Evolutionary conservation across 2,113 vertebrate genomes (phyloP).

Genomic region (Callaeas wilsoni): DNA sequence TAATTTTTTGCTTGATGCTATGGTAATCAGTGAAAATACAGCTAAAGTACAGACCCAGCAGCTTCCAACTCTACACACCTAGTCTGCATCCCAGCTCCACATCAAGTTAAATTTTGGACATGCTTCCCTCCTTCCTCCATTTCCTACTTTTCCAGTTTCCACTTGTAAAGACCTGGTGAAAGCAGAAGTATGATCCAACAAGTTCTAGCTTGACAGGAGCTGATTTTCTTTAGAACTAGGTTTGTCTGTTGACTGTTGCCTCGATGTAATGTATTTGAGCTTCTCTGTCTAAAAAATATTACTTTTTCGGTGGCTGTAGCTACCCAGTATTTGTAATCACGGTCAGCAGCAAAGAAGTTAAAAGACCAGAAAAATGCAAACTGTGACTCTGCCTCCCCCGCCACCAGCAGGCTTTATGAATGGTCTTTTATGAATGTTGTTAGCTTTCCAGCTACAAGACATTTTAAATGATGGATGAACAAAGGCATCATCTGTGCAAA

Average conservation of each 20-base stretch:
- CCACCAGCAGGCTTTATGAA: neutral
- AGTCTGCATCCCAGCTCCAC: neutral
- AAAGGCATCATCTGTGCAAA: conserved; percentile 57
- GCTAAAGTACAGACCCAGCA: neutral
- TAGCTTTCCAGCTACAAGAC: conserved; percentile 39
- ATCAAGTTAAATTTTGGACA: neutral
- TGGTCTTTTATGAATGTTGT: conserved; percentile 36
- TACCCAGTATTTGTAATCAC: neutral
- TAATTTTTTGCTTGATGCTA: neutral
- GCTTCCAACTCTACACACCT: neutral
- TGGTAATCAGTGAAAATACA: neutral
- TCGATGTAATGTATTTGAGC: neutral
- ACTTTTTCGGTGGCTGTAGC: neutral
- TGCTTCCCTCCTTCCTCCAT: neutral
- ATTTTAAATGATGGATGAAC: conserved; percentile 59
- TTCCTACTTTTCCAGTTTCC: neutral
- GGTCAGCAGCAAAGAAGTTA: neutral
- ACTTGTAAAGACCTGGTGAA: neutral
- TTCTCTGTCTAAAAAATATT: neutral
- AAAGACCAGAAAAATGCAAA: conserved; percentile 42
- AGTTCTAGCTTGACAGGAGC: neutral
- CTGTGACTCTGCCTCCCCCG: neutral
- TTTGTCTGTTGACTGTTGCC: neutral
- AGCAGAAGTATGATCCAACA: neutral
- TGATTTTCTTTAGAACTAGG: neutral